These are phyloP conservation scores for Drosophila jambulina DNA, from an alignment of 1,140 invertebrate species.

Conservation along the genomic window DNA sequence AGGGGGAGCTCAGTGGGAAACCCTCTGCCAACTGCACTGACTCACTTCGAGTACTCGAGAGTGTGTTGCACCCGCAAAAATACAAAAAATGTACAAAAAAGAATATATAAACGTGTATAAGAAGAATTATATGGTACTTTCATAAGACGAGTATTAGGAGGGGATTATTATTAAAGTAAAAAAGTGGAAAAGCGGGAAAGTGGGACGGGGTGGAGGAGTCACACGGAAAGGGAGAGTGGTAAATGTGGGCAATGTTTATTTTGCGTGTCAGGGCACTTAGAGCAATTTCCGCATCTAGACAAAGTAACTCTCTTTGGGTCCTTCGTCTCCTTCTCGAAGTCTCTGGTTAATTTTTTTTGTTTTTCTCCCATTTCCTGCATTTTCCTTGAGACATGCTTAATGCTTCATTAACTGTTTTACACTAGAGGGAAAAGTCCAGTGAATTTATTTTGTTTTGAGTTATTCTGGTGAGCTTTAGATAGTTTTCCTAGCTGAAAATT, in stretches of 20 bases:
- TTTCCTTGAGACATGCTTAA: constrained; percentile 57
- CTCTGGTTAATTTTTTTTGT: not conserved
- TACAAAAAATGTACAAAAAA: constrained; percentile 7
- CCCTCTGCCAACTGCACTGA: constrained; percentile 54
- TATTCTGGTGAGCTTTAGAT: too few relatives aligned
- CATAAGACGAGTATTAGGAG: constrained; percentile 24
- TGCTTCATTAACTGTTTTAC: constrained; percentile 68
- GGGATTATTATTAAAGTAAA: constrained; percentile 47
- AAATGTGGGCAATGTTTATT: constrained; percentile 66
- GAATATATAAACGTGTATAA: not conserved
- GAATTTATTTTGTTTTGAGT: not conserved
- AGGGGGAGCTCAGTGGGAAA: constrained; percentile 43
- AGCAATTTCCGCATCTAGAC: constrained; percentile 60
- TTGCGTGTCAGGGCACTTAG: constrained; percentile 71
- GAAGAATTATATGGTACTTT: constrained; percentile 11
- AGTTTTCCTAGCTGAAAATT: too few relatives aligned
- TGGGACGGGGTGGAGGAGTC: too few relatives aligned
- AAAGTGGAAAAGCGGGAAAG: not conserved
- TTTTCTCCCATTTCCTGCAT: constrained; percentile 15
- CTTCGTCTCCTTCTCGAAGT: not conserved
- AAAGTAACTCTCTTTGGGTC: constrained; percentile 28
- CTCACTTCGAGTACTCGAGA: constrained; percentile 73
- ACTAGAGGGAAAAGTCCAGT: not conserved
- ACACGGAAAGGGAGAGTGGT: constrained; percentile 7
- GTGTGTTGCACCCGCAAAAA: constrained; percentile 78